Evolutionary conservation across 2,113 vertebrate genomes (phyloP), one percentile per base, ranked within the genome.

Genomic region (Mastomys coucha): DNA sequence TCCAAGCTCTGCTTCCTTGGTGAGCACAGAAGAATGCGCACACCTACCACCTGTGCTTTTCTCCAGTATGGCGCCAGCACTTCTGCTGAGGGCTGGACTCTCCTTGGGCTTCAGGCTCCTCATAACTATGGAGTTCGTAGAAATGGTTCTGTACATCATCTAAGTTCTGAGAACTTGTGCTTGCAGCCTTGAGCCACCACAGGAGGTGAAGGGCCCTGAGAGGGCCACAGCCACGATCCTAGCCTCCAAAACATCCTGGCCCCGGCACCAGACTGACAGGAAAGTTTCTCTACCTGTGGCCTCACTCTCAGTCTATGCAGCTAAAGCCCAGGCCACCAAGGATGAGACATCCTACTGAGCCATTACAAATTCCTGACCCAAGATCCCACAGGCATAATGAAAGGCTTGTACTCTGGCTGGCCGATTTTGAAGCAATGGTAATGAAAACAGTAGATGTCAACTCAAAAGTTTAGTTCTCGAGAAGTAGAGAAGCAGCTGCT

Each of bases 401-500:
- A 91, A n/a, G 8, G 45, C 19, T 78, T 65, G 85, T 51, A 6
- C 28, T 84, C n/a, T 36, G 36, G 60, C 56, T 60, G 2, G 56
- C 24, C 39, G 75, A 7, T 75, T 93, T 58, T 0, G 0, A 85
- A 94, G 72, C 60, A 89, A 39, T 2, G 77, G 11, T 13, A 94
- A 81, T 22, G 20, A 63, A 89, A 94, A 77, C 70, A 69, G 88
- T 10, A 76, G 58, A 69, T n/a, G 39, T 88, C 76, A 69, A 42
- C 31, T 49, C 75, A n/a, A 70, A n/a, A 58, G 3, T 67, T 72
- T 36, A 69, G 33, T 63, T 31, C 42, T n/a, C 49, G 45, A 39
- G 90, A 77, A n/a, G 45, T 70, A 84, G 56, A 78, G 39, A 91
- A 93, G 73, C 33, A 84, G 88, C 31, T 73, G 28, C 70, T 95